Conservation (phyloP, 2,888 invertebrate genomes). For the Agriopis aurantiaria region DNA sequence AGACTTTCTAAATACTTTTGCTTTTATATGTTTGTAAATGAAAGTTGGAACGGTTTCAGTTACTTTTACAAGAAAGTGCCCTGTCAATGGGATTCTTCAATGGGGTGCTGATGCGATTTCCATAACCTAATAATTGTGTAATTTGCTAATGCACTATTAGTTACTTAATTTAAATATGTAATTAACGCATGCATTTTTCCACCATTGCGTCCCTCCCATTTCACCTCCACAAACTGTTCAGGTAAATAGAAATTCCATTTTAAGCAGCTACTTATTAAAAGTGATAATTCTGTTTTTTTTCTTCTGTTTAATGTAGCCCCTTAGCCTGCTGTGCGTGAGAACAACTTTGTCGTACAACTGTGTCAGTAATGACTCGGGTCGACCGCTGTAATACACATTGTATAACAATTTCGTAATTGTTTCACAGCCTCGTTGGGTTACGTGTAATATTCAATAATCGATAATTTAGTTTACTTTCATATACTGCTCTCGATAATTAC, state of each 20-base stretch:
- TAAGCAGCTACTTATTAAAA: too few relatives aligned
- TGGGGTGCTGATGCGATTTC: not conserved
- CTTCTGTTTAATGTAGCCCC: too few relatives aligned
- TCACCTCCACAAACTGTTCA: too few relatives aligned
- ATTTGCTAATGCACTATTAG: too few relatives aligned
- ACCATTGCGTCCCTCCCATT: too few relatives aligned
- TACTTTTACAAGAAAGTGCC: not conserved
- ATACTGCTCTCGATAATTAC: slow-evolving; percentile 3
- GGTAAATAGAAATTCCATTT: too few relatives aligned
- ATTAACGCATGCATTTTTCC: too few relatives aligned
- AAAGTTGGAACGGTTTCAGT: slow-evolving; percentile 15
- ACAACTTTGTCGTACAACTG: slow-evolving; percentile 35
- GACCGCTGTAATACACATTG: slow-evolving; percentile 43
- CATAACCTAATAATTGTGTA: not conserved
- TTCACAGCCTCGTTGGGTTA: slow-evolving; percentile 43
- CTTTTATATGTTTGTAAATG: slow-evolving; percentile 36
- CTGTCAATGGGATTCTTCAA: not conserved
- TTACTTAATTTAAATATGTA: too few relatives aligned
- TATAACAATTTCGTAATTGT: slow-evolving; percentile 55
- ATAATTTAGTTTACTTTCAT: slow-evolving; percentile 24
- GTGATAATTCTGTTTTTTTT: too few relatives aligned
- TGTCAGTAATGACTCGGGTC: slow-evolving; percentile 44
- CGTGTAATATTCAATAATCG: slow-evolving; percentile 38
- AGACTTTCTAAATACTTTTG: slow-evolving; percentile 38
- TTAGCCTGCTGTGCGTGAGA: slow-evolving; percentile 30